These are phyloP conservation scores for Ooceraea biroi DNA, from an alignment of 1,140 invertebrate genomes.

Conservation along the genomic window DNA sequence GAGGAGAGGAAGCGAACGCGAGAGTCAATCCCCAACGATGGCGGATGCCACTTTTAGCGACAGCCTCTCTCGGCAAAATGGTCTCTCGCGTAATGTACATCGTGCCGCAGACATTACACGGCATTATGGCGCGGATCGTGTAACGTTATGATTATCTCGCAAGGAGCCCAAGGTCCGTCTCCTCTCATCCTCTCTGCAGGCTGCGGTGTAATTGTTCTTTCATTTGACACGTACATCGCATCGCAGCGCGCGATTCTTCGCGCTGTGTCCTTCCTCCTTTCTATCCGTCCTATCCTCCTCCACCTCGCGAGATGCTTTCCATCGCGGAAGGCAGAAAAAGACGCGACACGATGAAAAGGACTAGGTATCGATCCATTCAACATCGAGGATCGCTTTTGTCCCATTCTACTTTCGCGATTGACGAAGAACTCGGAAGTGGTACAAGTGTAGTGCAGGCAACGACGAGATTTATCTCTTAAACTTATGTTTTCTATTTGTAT, in stretches of 20 bases:
- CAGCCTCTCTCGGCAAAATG: conserved; percentile 65
- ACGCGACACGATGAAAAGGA: not conserved
- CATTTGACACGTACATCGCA: conserved; percentile 62
- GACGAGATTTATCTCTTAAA: not conserved
- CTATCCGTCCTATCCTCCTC: conserved; percentile 11
- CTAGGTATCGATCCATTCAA: not conserved
- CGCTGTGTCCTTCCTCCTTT: conserved; percentile 39
- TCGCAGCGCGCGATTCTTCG: conserved; percentile 34
- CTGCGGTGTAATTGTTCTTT: conserved; percentile 79
- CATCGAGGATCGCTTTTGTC: not conserved
- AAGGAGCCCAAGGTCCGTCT: conserved; percentile 82
- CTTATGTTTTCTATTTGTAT: not conserved
- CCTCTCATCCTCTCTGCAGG: conserved; percentile 75
- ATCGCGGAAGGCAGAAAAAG: no score
- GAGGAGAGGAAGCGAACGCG: conserved; percentile 7
- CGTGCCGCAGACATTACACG: conserved; percentile 78
- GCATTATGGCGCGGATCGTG: conserved; percentile 81
- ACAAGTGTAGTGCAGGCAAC: not conserved
- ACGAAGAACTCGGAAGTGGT: not conserved
- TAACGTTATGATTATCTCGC: conserved; percentile 84
- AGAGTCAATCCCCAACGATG: not conserved
- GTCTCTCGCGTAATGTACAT: conserved; percentile 76
- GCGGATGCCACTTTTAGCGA: conserved; percentile 45
- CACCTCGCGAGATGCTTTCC: not conserved
- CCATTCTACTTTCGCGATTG: not conserved